A percentile compares a stretch with the other conserved stretches of the same genome.
phyloP scores from a whole-genome alignment of 2,888 invertebrate genomes.

The Lasiommata megera region DNA sequence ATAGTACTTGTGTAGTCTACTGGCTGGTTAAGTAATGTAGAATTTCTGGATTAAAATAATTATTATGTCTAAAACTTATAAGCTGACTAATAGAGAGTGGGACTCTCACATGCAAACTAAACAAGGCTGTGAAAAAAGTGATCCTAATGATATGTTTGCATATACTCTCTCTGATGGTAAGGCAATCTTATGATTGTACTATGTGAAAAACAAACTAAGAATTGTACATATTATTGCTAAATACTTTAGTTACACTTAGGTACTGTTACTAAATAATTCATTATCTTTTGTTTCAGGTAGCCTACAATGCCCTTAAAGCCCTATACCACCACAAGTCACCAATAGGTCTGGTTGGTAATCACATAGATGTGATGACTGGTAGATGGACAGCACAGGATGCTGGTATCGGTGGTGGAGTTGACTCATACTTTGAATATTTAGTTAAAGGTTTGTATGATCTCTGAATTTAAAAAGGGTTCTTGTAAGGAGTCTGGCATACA shows the following conservation, averaged over 20 bases:
- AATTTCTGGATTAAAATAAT: no score
- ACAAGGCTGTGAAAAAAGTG: no score
- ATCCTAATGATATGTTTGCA: no score
- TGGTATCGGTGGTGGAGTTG: constrained; percentile 98
- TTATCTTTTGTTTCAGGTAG: constrained; percentile 79
- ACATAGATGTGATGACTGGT: constrained; percentile 96
- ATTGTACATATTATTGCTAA: no score
- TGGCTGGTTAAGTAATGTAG: no score
- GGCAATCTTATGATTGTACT: no score
- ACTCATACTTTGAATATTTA: constrained; percentile 98
- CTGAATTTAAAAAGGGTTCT: background rate
- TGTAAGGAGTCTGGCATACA: no score
- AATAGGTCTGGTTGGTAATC: constrained; percentile 96
- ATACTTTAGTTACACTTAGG: background rate
- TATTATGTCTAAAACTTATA: no score
- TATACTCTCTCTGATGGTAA: no score
- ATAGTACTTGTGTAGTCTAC: constrained; percentile 26
- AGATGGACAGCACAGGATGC: constrained; percentile 99
- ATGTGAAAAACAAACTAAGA: no score
- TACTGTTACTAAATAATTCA: background rate
- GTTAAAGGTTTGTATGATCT: constrained; percentile 89
- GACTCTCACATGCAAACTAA: no score
- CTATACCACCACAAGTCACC: constrained; percentile 92
- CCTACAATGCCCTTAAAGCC: constrained; percentile 94
- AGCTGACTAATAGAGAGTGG: no score